phyloP scores from a whole-genome alignment of 2,113 vertebrate genomes.

The Regulus satrapa region DNA sequence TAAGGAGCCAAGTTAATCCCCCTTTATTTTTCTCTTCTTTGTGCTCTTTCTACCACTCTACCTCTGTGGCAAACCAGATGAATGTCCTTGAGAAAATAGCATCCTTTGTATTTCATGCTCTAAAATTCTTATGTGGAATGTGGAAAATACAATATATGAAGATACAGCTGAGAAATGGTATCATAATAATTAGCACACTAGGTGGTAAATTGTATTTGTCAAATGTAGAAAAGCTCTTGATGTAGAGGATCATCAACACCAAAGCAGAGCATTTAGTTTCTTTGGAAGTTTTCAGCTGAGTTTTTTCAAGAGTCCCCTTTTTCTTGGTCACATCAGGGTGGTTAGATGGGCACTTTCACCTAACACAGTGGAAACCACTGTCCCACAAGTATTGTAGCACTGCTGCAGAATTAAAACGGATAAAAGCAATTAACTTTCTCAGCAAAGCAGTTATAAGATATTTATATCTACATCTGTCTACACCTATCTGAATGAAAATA shows the following conservation, averaged over 20 bases:
- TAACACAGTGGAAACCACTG: background rate
- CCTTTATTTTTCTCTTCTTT: background rate
- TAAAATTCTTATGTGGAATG: background rate
- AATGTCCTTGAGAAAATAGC: background rate
- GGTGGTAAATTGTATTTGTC: background rate
- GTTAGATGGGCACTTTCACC: background rate
- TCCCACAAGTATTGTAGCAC: background rate
- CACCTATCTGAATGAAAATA: background rate
- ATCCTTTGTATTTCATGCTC: background rate
- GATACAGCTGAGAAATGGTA: background rate
- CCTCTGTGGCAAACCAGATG: background rate
- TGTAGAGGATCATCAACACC: background rate
- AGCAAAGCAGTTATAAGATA: background rate
- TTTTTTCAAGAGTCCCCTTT: background rate
- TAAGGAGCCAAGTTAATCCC: background rate
- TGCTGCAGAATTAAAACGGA: background rate
- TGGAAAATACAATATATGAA: accelerated
- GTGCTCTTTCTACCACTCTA: background rate
- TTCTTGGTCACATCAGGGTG: background rate
- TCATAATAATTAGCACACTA: background rate
- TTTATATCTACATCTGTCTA: background rate
- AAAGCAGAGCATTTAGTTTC: background rate
- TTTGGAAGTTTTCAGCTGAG: background rate
- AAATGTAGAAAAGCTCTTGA: background rate
- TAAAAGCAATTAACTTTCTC: background rate